Base-by-base conservation (phyloP, 2,888 invertebrate species). In the Tridacna gigas region DNA sequence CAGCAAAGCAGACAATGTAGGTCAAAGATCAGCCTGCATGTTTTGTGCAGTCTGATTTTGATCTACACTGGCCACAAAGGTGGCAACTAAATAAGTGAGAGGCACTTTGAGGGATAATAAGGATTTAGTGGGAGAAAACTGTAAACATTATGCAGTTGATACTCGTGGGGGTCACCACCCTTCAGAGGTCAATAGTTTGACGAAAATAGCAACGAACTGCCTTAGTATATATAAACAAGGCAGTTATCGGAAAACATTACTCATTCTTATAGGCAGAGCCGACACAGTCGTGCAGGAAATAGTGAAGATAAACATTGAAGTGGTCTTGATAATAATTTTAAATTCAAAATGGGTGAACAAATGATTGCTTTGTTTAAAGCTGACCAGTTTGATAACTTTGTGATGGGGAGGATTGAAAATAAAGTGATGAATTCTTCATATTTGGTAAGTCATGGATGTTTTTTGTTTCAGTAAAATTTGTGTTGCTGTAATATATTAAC, bases 331-430 rank as follows among this genome's bases (percentile, higher is more conserved):
- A 56, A 56, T 15, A 20, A 20, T 56, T 20, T 56, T 56, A 56
- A 63, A 67, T n/a, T 45, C 45, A 67, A 28, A n/a, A 71, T 71
- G 71, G 71, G 71, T n/a, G 71, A 71, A 51, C 71, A 71, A 71
- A 71, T 71, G 71, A 48, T 71, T 47, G 71, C 71, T 12, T 71
- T 71, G 56, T 71, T 71, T 71, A 71, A 71, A 51, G 51, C 48
- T 15, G 56, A 71, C 26, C 71, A 71, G 45, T 71, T 71, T 71
- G 76, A 76, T 65, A 45, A 63, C 61, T 28, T 76, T 25, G 65
- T 76, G 22, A 76, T 76, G 76, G 26, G 65, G 22, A 45, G 76
- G 76, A 76, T 76, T 65, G 76, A 76, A 45, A 76, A 76, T 22
- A 76, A 61, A 48, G 76, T 76, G 48, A 65, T 60, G 48, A 61